Percentiles rank a stretch among this genome's conserved stretches.
Conservation (phyloP, 2,797 vertebrate genomes). For the Sternotherus odoratus region DNA sequence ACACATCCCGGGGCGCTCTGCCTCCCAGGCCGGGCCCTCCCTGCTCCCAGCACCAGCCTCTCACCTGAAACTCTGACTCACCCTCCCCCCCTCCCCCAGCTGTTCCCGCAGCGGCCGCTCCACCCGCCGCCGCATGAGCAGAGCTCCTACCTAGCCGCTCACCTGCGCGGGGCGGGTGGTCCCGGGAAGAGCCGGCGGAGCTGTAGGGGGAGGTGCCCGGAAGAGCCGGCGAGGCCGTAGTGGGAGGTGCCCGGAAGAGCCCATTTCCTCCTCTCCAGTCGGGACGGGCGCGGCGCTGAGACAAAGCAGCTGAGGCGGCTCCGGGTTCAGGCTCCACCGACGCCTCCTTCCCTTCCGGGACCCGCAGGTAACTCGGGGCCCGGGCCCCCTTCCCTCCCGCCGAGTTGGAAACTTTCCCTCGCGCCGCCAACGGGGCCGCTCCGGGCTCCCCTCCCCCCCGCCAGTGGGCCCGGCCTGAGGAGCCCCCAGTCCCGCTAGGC, state of each 20-base stretch:
- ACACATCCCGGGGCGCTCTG: background rate
- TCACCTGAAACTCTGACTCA: slow-evolving; percentile 55
- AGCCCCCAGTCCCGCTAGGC: background rate
- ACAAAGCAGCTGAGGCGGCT: slow-evolving; percentile 68
- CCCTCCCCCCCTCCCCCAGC: background rate
- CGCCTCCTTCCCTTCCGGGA: background rate
- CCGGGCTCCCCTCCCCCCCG: no score
- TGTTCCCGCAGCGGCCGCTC: slow-evolving; percentile 38
- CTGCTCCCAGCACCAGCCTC: background rate
- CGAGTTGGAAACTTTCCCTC: slow-evolving; percentile 25
- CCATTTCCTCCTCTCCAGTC: slow-evolving; percentile 57
- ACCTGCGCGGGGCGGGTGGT: slow-evolving; percentile 57
- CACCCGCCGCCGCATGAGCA: background rate
- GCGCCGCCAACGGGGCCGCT: background rate
- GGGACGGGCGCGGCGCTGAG: slow-evolving; percentile 42
- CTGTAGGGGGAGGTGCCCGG: slow-evolving; percentile 53
- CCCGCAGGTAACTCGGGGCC: slow-evolving; percentile 51
- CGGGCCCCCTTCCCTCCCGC: background rate
- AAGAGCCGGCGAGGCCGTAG: slow-evolving; percentile 33
- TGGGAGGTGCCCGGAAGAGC: slow-evolving; percentile 41
- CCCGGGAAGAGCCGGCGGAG: background rate
- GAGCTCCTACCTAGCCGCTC: background rate
- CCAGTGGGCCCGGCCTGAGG: background rate
- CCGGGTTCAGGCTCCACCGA: background rate
- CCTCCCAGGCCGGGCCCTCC: background rate